A percentile compares a stretch with the other conserved stretches of the same genome.
phyloP scores from a whole-genome alignment of 2,797 vertebrate species.

The Chelon auratus region DNA sequence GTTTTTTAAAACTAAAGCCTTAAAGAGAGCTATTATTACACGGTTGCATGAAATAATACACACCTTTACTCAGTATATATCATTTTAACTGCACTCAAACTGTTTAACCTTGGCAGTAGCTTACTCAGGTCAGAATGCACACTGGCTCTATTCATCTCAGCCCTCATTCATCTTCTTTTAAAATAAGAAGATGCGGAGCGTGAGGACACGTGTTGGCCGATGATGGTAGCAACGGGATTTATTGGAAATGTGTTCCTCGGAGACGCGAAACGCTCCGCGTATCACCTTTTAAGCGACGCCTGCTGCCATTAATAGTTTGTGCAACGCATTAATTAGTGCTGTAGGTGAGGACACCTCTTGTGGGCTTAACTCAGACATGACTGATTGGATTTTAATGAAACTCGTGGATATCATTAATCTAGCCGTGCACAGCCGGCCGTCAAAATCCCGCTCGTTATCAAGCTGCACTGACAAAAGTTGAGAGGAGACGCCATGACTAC shows the following conservation, averaged over 20 bases:
- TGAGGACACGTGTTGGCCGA: background rate
- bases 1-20: background rate
- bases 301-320: constrained; percentile 13
- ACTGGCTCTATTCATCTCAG: background rate
- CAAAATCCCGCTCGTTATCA: constrained; percentile 32
- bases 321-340: constrained; percentile 37
- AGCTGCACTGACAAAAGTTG: background rate
- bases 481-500: constrained; percentile 5
- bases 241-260: background rate
- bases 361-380: constrained; percentile 45
- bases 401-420: constrained; percentile 44
- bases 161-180: constrained; percentile 5
- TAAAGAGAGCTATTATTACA: background rate
- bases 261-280: background rate
- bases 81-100: background rate
- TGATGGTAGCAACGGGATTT: constrained; percentile 5
- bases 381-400: constrained; percentile 69
- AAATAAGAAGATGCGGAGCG: background rate
- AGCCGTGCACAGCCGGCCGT: constrained; percentile 30
- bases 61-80: too few species aligned
- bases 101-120: background rate
- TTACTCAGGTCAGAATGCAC: background rate
- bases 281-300: background rate
- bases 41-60: constrained; percentile 7
- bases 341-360: constrained; percentile 34